phyloP scores from a whole-genome alignment of 2,888 invertebrate species.

The Marasmarcha lunaedactyla region DNA sequence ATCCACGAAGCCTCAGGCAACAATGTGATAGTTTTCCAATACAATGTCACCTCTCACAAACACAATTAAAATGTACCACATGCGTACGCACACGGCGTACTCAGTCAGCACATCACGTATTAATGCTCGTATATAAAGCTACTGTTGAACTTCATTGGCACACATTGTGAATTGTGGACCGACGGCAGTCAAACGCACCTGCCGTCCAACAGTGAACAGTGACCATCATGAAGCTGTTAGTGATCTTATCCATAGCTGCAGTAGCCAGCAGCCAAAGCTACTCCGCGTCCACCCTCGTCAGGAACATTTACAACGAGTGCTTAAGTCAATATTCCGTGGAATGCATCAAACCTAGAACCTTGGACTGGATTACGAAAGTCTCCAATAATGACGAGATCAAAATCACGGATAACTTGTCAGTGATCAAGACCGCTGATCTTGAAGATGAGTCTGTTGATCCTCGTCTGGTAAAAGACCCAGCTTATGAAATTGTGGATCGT shows the following conservation, averaged over 20 bases:
- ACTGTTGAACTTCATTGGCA: constrained; percentile 56
- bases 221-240: constrained; percentile 52
- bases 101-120: constrained; percentile 60
- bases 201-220: constrained; percentile 35
- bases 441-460: constrained; percentile 47
- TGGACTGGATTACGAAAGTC: constrained; percentile 79
- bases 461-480: constrained; percentile 65
- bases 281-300: constrained; percentile 74
- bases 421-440: constrained; percentile 73
- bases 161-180: constrained; percentile 56
- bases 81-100: constrained; percentile 30
- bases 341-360: constrained; percentile 83
- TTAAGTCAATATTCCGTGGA: constrained; percentile 76
- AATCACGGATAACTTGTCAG: constrained; percentile 80
- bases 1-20: constrained; percentile 11
- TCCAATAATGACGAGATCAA: constrained; percentile 76
- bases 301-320: constrained; percentile 77
- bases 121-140: constrained; percentile 70
- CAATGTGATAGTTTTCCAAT: constrained; percentile 50
- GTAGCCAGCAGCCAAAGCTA: constrained; percentile 43
- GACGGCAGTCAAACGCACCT: constrained; percentile 56
- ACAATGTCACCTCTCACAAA: constrained; percentile 36
- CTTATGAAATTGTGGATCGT: constrained; percentile 75
- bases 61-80: constrained; percentile 48
- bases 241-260: constrained; percentile 44